These are phyloP conservation scores for Setipinna tenuifilis DNA, from an alignment of 2,797 vertebrate genomes.

Conservation along the genomic window DNA sequence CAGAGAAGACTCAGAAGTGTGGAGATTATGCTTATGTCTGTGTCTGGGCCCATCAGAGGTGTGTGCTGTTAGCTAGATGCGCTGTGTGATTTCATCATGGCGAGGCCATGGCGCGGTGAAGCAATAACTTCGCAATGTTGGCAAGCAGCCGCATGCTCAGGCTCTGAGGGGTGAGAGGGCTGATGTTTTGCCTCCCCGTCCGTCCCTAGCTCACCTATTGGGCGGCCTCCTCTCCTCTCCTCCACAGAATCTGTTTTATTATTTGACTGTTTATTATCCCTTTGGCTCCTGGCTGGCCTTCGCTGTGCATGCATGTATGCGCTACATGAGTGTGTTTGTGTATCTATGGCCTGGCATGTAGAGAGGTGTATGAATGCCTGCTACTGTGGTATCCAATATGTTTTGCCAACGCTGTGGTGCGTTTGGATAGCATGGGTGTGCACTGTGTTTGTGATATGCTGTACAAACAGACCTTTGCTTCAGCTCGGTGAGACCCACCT, in stretches of 20 bases:
- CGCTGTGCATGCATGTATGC: background rate
- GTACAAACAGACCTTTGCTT: conserved; percentile 19
- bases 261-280: background rate
- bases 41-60: background rate
- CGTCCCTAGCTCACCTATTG: background rate
- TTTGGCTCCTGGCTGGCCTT: background rate
- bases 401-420: background rate
- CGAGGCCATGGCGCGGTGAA: conserved; percentile 29
- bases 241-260: background rate
- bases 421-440: background rate
- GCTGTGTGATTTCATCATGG: conserved; percentile 36
- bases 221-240: background rate
- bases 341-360: conserved; percentile 4
- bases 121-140: conserved; percentile 29
- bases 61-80: conserved; percentile 1
- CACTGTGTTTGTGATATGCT: conserved; percentile 22
- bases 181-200: background rate
- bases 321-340: conserved; percentile 26
- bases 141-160: background rate
- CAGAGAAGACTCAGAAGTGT: background rate
- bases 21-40: background rate
- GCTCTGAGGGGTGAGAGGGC: background rate
- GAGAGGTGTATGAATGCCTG: background rate
- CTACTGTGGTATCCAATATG: conserved; percentile 19
- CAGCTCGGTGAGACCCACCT: conserved; percentile 3